Evolutionary conservation across 2,113 vertebrate species (phyloP).

Genomic region (Romanogobio albipinnatus): DNA sequence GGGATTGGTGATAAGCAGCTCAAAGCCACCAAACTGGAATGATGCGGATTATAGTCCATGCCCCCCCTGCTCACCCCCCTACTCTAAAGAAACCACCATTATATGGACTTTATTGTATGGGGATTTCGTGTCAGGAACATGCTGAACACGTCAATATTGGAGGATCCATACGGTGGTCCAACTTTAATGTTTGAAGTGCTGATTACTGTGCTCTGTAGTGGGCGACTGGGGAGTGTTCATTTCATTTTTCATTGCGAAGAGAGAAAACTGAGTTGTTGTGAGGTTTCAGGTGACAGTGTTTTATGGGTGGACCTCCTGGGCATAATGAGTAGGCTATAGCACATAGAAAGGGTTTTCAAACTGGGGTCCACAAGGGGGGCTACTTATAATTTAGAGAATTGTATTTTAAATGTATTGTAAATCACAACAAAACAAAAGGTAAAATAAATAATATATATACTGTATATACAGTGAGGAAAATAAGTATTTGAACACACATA

Average conservation of each 20-base stretch:
- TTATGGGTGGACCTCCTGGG: slow-evolving; percentile 8
- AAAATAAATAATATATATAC: no score
- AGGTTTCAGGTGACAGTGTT: background rate
- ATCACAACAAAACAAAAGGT: no score
- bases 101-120: slow-evolving; percentile 32
- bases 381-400: background rate
- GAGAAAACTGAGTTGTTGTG: slow-evolving; percentile 4
- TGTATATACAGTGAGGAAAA: no score
- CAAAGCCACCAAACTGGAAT: slow-evolving; percentile 40
- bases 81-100: slow-evolving; percentile 17
- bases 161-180: slow-evolving; percentile 5
- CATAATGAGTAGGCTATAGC: background rate
- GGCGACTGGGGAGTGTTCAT: slow-evolving; percentile 12
- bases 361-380: background rate
- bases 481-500: no score
- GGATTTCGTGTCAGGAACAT: slow-evolving; percentile 41
- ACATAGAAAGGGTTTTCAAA: background rate
- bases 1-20: slow-evolving; percentile 51
- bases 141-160: slow-evolving; percentile 32
- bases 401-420: background rate
- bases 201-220: slow-evolving; percentile 35
- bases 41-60: slow-evolving; percentile 45
- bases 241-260: background rate
- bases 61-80: background rate
- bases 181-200: slow-evolving; percentile 43